Conservation (phyloP, 2,888 invertebrate species). For the Agrochola circellaris region DNA sequence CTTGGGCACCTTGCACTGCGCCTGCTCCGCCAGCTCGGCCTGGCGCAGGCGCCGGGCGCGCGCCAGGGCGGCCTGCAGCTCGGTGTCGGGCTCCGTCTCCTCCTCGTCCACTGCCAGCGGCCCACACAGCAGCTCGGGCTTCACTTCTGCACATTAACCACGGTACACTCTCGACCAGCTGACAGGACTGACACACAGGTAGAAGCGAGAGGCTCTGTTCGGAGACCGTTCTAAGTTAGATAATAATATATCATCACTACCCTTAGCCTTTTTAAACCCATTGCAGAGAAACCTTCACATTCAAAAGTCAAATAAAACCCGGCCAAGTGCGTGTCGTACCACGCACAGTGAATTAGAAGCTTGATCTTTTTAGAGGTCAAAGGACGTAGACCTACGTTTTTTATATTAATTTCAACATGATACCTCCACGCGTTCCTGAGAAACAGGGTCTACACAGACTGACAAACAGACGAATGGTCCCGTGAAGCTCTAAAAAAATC, state of each 20-base stretch:
- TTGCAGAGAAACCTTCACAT: neutral
- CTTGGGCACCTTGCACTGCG: constrained; percentile 72
- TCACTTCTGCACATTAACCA: constrained; percentile 75
- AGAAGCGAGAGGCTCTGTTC: too few species aligned
- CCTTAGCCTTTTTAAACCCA: neutral
- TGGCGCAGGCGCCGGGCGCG: constrained; percentile 93
- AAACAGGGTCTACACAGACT: too few species aligned
- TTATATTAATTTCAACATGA: too few species aligned
- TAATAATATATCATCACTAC: too few species aligned
- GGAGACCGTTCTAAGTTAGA: too few species aligned
- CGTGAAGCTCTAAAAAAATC: too few species aligned
- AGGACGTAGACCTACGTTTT: too few species aligned
- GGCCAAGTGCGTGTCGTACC: too few species aligned
- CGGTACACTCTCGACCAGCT: neutral
- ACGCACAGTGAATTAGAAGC: too few species aligned
- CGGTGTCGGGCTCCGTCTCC: constrained; percentile 93
- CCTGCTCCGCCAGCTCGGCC: constrained; percentile 54
- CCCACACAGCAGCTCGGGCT: constrained; percentile 69
- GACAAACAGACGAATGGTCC: too few species aligned
- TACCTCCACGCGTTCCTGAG: too few species aligned
- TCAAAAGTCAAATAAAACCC: neutral
- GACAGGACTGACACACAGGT: neutral
- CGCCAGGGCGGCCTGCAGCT: constrained; percentile 93
- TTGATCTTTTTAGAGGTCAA: too few species aligned
- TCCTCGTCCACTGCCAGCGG: constrained; percentile 85